Evolutionary conservation across 2,113 vertebrate genomes (phyloP).

Genomic region (Ramphastos sulfuratus): DNA sequence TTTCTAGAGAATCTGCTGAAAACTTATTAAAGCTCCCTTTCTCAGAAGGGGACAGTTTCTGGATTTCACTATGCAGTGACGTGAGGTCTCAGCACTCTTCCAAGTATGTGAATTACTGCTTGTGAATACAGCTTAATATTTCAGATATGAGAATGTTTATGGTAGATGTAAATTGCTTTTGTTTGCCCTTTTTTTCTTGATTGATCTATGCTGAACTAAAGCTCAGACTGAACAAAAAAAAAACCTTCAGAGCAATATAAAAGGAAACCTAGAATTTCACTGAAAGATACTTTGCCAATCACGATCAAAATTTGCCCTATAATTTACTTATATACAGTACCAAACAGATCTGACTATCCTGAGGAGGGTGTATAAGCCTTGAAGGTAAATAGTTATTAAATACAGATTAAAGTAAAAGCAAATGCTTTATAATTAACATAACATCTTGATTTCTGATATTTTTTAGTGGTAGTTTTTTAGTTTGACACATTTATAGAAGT

Average conservation of each 20-base stretch:
- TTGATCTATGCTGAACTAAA: not conserved
- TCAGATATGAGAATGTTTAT: not conserved
- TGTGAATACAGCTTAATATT: not conserved
- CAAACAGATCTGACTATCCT: not conserved
- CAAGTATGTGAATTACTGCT: not conserved
- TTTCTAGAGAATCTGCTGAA: not conserved
- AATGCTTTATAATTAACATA: not conserved
- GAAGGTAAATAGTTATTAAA: not conserved
- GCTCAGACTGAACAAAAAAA: not conserved
- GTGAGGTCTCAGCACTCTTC: not conserved
- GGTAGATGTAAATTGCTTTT: not conserved
- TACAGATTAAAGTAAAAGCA: not conserved
- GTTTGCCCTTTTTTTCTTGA: not conserved
- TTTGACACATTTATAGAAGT: not conserved
- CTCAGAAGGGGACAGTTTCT: not conserved
- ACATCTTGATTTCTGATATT: not conserved
- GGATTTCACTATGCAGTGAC: not conserved
- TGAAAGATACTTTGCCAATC: not conserved
- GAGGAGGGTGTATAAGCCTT: not conserved
- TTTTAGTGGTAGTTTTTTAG: not conserved
- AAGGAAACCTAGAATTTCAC: not conserved
- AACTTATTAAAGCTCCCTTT: not conserved
- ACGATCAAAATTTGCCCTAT: not conserved
- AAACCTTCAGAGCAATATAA: not conserved
- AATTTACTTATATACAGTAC: not conserved